A percentile compares a stretch with the other conserved stretches of the same genome.
Conservation (phyloP, 2,888 invertebrate genomes). For the Zygogramma bicolorata region DNA sequence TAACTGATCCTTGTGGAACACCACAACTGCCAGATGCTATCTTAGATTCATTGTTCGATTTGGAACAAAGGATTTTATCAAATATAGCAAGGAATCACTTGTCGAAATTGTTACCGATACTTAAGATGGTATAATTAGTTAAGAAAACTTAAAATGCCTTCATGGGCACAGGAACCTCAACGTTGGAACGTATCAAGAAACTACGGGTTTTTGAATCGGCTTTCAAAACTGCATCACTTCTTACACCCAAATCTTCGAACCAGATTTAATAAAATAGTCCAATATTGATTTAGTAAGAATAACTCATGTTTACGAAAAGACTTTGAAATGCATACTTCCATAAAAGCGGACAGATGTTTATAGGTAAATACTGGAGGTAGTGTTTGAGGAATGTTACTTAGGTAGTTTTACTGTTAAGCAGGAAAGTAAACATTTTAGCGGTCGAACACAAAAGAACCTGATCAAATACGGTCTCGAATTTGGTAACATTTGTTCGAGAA, state of each 20-base stretch:
- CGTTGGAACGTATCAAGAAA: too few relatives aligned
- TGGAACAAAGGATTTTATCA: too few relatives aligned
- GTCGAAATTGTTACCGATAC: too few relatives aligned
- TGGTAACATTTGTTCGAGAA: constrained; percentile 36
- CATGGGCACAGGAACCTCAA: too few relatives aligned
- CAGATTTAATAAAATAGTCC: constrained; percentile 21
- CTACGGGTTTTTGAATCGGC: too few relatives aligned
- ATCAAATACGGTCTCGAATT: constrained; percentile 43
- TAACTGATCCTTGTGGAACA: too few relatives aligned
- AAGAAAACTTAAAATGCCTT: too few relatives aligned
- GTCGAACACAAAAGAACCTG: constrained; percentile 41
- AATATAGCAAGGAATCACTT: too few relatives aligned
- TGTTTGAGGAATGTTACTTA: constrained; percentile 39
- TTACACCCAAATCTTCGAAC: constrained; percentile 7
- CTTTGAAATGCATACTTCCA: constrained; percentile 30
- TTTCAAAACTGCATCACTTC: too few relatives aligned
- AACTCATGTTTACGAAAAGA: constrained; percentile 34
- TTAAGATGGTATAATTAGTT: too few relatives aligned
- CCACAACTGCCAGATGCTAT: too few relatives aligned
- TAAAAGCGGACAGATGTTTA: constrained; percentile 41
- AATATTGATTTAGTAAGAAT: constrained; percentile 43
- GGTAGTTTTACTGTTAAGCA: constrained; percentile 41
- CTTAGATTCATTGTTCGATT: too few relatives aligned
- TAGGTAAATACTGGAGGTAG: constrained; percentile 40
- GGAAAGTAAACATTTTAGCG: constrained; percentile 45